phyloP scores from a whole-genome alignment of 2,888 invertebrate genomes.

The Andrena trimmerana region DNA sequence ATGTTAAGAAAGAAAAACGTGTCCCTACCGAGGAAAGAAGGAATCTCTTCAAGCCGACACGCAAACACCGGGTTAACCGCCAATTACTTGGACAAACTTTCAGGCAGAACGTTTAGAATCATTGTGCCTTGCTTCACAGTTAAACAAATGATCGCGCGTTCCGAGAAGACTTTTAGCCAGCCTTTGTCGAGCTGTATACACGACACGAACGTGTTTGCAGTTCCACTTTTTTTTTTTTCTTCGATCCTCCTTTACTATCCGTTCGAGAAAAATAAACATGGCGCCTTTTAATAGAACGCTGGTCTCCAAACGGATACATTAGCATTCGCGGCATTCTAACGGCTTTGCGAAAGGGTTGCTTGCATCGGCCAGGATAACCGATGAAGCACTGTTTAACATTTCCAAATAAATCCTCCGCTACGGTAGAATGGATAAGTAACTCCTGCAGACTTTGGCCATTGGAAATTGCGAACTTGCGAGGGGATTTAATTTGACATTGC shows the following conservation, averaged over 20 bases:
- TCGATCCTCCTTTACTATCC: constrained; percentile 25
- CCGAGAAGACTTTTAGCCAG: constrained; percentile 9
- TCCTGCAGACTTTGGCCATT: no score
- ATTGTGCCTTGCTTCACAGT: background rate
- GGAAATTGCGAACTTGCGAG: no score
- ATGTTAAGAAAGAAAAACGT: background rate
- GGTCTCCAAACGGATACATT: background rate
- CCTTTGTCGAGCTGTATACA: background rate
- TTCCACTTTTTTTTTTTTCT: background rate
- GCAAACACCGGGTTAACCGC: constrained; percentile 37
- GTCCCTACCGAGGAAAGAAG: background rate
- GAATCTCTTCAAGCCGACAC: background rate
- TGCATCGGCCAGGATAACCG: no score
- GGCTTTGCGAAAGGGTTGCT: background rate
- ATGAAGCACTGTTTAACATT: no score
- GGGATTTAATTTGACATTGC: no score
- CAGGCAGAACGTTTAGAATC: constrained; percentile 21
- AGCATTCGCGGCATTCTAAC: background rate
- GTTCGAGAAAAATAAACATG: background rate
- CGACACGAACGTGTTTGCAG: constrained; percentile 2
- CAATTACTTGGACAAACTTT: constrained; percentile 49
- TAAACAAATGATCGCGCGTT: background rate
- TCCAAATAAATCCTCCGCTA: no score
- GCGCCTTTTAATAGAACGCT: background rate
- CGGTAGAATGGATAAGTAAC: no score